phyloP scores from a whole-genome alignment of 1,140 invertebrate genomes.

The Lepidostoma basale region DNA sequence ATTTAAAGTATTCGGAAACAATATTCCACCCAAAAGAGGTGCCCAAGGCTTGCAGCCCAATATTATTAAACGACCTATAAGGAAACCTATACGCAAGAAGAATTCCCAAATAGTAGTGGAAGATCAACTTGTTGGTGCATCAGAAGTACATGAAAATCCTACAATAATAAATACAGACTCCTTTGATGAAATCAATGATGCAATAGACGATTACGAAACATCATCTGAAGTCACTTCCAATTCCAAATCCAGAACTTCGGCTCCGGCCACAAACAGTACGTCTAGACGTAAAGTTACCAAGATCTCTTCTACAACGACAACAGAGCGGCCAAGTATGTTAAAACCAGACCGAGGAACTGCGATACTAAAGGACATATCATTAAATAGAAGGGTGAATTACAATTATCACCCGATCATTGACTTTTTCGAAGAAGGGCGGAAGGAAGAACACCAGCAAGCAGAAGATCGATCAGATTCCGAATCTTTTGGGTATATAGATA shows the following conservation, averaged over 20 bases:
- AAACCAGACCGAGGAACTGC: slow-evolving; percentile 24
- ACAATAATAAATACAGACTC: slow-evolving; percentile 49
- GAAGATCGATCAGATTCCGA: slow-evolving; percentile 56
- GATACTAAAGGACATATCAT: slow-evolving; percentile 31
- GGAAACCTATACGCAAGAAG: slow-evolving; percentile 57
- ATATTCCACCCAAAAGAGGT: slow-evolving; percentile 52
- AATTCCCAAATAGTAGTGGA: slow-evolving; percentile 53
- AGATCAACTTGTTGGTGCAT: slow-evolving; percentile 55
- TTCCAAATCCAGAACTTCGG: slow-evolving; percentile 44
- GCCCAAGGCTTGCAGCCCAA: slow-evolving; percentile 30
- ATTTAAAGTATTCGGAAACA: slow-evolving; percentile 42
- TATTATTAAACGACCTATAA: slow-evolving; percentile 47
- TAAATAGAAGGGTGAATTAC: slow-evolving; percentile 72
- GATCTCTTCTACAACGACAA: slow-evolving; percentile 26
- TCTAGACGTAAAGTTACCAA: slow-evolving; percentile 38
- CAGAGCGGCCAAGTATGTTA: slow-evolving; percentile 23
- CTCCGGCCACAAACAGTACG: slow-evolving; percentile 38
- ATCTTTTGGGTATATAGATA: slow-evolving; percentile 46
- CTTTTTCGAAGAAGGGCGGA: slow-evolving; percentile 68
- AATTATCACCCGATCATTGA: slow-evolving; percentile 86
- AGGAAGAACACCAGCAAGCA: slow-evolving; percentile 47
- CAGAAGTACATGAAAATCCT: slow-evolving; percentile 51
- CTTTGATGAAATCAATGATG: slow-evolving; percentile 53
- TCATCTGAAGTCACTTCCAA: slow-evolving; percentile 49
- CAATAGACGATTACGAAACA: slow-evolving; percentile 50